These are phyloP conservation scores for Phodopus roborovskii DNA, from an alignment of 2,113 vertebrate genomes.

Conservation along the genomic window DNA sequence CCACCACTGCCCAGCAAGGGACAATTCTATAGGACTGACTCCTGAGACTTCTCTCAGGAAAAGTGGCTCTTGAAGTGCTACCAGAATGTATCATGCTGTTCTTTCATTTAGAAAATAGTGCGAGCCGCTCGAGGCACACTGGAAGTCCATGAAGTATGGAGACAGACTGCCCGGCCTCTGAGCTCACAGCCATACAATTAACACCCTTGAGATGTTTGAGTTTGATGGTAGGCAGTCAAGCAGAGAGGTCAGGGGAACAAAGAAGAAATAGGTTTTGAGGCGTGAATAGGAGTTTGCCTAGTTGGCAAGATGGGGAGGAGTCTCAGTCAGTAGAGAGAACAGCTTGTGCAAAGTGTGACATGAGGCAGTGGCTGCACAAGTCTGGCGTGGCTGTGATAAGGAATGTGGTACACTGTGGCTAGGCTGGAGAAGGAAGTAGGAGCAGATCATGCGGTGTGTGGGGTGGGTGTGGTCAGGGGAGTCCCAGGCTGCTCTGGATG, in stretches of 20 bases:
- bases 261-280: conserved; percentile 40
- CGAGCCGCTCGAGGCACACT: not conserved
- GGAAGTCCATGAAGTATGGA: not conserved
- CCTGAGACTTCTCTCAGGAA: not conserved
- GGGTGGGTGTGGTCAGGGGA: not conserved
- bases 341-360: not conserved
- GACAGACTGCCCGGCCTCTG: not conserved
- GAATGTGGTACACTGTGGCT: not conserved
- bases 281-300: conserved; percentile 22
- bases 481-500: not conserved
- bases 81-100: not conserved
- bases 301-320: not conserved
- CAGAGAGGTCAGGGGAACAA: not conserved
- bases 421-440: not conserved
- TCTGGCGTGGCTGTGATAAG: not conserved
- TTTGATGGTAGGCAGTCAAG: not conserved
- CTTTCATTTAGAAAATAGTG: not conserved
- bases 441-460: not conserved
- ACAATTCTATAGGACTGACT: not conserved
- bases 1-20: not conserved
- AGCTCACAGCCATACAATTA: not conserved
- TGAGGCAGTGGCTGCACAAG: not conserved
- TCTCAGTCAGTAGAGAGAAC: not conserved
- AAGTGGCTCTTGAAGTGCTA: not conserved
- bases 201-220: not conserved